Conservation (phyloP, 1,140 invertebrate species). For the Centruroides sculpturatus region DNA sequence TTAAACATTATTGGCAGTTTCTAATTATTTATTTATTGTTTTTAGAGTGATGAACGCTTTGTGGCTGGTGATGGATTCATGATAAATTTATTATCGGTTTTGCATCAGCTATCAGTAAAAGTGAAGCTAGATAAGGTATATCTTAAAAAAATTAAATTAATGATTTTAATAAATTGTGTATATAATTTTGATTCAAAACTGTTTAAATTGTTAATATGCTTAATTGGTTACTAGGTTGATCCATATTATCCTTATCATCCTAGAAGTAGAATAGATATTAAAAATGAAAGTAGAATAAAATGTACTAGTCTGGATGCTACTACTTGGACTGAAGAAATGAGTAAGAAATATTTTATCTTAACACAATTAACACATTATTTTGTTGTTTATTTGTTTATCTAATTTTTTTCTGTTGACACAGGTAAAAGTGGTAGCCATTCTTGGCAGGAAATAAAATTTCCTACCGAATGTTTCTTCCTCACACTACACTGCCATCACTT, state of each 20-base stretch:
- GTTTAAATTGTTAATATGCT: too few relatives aligned
- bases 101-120: constrained; percentile 74
- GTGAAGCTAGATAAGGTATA: constrained; percentile 39
- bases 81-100: constrained; percentile 76
- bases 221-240: constrained; percentile 51
- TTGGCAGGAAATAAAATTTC: constrained; percentile 52
- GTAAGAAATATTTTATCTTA: constrained; percentile 32
- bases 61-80: constrained; percentile 86
- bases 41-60: constrained; percentile 62
- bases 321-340: constrained; percentile 51
- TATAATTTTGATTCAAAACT: too few relatives aligned
- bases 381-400: background rate
- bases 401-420: background rate
- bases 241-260: constrained; percentile 74
- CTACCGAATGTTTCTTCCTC: constrained; percentile 92
- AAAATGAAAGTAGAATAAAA: constrained; percentile 71
- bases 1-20: too few relatives aligned
- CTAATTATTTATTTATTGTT: background rate
- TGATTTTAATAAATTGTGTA: too few relatives aligned
- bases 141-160: constrained; percentile 13
- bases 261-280: constrained; percentile 54
- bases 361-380: background rate
- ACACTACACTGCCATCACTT: constrained; percentile 87
- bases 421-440: background rate
- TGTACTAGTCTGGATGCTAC: constrained; percentile 60